A percentile compares a stretch with the other conserved stretches of the same genome.
These are phyloP conservation scores for Luperina testacea DNA, from an alignment of 2,888 invertebrate genomes.

Conservation along the genomic window DNA sequence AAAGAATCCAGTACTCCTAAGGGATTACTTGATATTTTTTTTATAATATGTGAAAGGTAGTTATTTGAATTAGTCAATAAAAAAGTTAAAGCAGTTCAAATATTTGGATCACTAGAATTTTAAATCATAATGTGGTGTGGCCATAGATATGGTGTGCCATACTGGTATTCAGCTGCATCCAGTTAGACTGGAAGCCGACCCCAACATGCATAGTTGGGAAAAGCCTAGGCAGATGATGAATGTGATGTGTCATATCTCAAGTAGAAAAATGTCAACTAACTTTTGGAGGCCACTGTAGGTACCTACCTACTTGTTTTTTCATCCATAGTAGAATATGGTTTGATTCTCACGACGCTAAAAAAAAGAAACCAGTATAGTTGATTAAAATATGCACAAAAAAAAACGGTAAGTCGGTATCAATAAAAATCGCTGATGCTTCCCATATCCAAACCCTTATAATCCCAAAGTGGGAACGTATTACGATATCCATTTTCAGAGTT, in stretches of 20 bases:
- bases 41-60: not conserved
- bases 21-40: not conserved
- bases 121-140: not conserved
- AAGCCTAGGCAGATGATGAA: not conserved
- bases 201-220: not conserved
- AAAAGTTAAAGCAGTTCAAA: not conserved
- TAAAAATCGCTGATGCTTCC: slow-evolving; percentile 1
- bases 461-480: slow-evolving; percentile 16
- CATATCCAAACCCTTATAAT: slow-evolving; percentile 8
- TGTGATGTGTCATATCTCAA: not conserved
- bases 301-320: no score
- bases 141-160: not conserved
- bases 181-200: not conserved
- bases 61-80: not conserved
- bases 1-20: no score
- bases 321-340: not conserved
- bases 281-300: not conserved
- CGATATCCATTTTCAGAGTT: slow-evolving; percentile 13
- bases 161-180: not conserved
- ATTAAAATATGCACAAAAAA: not conserved
- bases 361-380: not conserved
- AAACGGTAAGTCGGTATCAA: not conserved
- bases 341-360: not conserved
- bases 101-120: not conserved
- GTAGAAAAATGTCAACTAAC: no score